phyloP scores from a whole-genome alignment of 2,797 vertebrate species.

The Siniperca undulata region DNA sequence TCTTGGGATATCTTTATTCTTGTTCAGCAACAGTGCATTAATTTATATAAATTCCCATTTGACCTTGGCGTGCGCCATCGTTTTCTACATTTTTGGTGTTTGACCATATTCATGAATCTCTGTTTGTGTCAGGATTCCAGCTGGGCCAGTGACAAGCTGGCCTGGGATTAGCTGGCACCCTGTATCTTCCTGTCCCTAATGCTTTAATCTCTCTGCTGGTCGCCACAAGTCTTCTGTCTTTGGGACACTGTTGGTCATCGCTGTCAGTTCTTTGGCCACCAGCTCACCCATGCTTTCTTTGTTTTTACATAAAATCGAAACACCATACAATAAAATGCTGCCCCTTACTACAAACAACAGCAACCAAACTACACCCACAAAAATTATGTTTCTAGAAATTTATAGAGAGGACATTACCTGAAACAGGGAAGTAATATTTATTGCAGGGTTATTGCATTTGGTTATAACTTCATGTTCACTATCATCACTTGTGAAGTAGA shows the following conservation, averaged over 20 bases:
- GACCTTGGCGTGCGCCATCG: neutral
- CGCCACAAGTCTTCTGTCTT: conserved; percentile 65
- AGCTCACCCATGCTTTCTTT: conserved; percentile 12
- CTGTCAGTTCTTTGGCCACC: conserved; percentile 35
- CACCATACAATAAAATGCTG: neutral
- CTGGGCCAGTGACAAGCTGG: conserved; percentile 72
- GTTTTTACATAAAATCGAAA: conserved; percentile 20
- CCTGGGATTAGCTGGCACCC: conserved; percentile 80
- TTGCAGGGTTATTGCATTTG: neutral
- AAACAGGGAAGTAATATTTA: neutral
- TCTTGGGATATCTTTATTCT: neutral
- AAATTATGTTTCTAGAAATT: neutral
- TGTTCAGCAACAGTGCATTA: neutral
- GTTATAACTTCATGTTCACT: neutral
- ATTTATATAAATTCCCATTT: neutral
- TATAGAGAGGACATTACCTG: neutral
- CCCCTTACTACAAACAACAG: neutral
- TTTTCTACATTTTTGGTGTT: conserved; percentile 26
- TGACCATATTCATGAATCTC: conserved; percentile 44
- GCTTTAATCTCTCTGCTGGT: conserved; percentile 83
- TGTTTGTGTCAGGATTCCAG: conserved; percentile 74
- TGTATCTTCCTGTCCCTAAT: conserved; percentile 85
- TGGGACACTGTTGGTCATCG: conserved; percentile 50
- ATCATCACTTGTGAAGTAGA: neutral
- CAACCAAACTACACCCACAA: neutral